Evolutionary conservation across 2,888 invertebrate genomes (phyloP).

Genomic region (Dryobota labecula): DNA sequence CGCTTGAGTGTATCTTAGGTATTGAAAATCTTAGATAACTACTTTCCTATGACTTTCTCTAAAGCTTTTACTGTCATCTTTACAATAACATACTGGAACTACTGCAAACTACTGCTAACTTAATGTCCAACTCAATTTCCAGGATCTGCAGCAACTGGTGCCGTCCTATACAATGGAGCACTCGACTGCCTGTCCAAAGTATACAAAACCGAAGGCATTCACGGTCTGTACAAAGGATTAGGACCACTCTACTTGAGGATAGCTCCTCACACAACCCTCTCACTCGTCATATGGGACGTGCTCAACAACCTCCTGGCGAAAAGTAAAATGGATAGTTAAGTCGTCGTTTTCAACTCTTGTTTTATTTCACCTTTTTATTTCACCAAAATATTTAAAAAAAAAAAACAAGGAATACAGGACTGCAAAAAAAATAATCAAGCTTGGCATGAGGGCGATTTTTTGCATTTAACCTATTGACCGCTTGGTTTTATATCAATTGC

Average conservation of each 20-base stretch:
- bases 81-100: neutral
- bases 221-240: constrained; percentile 95
- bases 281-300: constrained; percentile 94
- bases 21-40: neutral
- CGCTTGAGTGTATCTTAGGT: neutral
- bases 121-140: constrained; percentile 66
- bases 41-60: neutral
- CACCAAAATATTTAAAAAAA: constrained; percentile 6
- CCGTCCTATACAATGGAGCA: constrained; percentile 93
- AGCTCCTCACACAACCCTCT: constrained; percentile 95
- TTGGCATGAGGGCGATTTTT: no score
- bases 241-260: constrained; percentile 94
- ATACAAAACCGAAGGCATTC: constrained; percentile 93
- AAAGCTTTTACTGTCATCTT: neutral
- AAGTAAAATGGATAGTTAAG: constrained; percentile 74
- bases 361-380: constrained; percentile 58
- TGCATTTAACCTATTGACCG: no score
- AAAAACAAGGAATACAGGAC: constrained; percentile 10
- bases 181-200: constrained; percentile 95
- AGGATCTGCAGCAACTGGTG: constrained; percentile 92
- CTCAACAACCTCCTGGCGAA: constrained; percentile 79
- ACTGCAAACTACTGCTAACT: neutral
- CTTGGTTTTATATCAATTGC: no score
- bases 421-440: constrained; percentile 16
- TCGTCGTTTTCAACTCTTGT: constrained; percentile 42